These are phyloP conservation scores for Epistrophe eligans DNA, from an alignment of 2,888 invertebrate species.

Conservation along the genomic window DNA sequence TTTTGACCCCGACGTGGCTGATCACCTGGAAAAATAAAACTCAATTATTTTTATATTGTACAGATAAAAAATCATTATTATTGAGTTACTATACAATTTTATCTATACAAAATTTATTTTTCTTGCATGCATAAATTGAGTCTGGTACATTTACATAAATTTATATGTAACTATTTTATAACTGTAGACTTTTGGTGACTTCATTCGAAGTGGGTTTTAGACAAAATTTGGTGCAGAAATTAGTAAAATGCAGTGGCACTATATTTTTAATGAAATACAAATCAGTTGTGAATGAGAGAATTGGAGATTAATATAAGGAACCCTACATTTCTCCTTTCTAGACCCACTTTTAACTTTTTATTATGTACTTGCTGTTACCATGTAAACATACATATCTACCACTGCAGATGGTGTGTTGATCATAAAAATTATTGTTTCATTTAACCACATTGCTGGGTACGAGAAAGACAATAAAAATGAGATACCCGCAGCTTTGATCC, in stretches of 20 bases:
- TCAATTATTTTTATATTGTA: not conserved
- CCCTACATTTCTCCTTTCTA: slow-evolving; percentile 17
- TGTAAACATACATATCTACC: not conserved
- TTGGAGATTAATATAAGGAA: slow-evolving; percentile 2
- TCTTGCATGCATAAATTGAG: slow-evolving; percentile 2
- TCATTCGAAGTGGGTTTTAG: not conserved
- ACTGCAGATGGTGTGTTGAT: slow-evolving; percentile 23
- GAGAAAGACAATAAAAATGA: slow-evolving; percentile 20
- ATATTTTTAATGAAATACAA: not conserved
- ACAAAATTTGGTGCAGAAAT: slow-evolving; percentile 8
- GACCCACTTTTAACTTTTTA: slow-evolving; percentile 22
- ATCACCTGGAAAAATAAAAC: slow-evolving; percentile 79
- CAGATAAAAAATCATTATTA: not conserved
- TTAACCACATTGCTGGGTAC: slow-evolving; percentile 25
- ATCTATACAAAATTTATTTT: not conserved
- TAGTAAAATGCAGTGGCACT: not conserved
- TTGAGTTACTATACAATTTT: not conserved
- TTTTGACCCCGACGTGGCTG: slow-evolving; percentile 82
- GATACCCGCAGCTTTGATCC: slow-evolving; percentile 44
- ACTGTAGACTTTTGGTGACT: not conserved
- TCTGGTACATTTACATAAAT: too few species aligned
- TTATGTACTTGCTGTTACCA: not conserved
- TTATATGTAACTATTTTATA: not conserved
- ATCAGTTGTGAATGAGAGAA: not conserved
- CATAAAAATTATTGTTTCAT: slow-evolving; percentile 13